phyloP scores from a whole-genome alignment of 2,113 vertebrate species.

The Laticauda laticaudata region DNA sequence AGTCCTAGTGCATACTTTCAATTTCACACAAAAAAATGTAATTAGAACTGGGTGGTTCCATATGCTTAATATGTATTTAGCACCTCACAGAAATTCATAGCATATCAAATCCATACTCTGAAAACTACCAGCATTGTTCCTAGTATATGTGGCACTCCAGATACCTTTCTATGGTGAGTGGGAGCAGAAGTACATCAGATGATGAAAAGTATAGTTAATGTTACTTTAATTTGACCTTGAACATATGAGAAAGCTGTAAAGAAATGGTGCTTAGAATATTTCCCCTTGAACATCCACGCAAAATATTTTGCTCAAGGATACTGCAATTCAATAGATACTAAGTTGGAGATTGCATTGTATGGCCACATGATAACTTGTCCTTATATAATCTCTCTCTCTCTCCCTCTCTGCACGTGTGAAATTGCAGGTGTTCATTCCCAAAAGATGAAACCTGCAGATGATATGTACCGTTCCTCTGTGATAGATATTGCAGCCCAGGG shows the following conservation, averaged over 20 bases:
- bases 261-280: neutral
- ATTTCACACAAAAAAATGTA: neutral
- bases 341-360: neutral
- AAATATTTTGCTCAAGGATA: slow-evolving; percentile 2
- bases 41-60: neutral
- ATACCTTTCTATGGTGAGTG: neutral
- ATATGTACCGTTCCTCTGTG: slow-evolving; percentile 40
- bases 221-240: neutral
- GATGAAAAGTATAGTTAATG: neutral
- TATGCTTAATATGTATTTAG: neutral
- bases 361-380: neutral
- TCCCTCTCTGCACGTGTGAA: slow-evolving; percentile 20
- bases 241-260: neutral
- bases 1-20: neutral
- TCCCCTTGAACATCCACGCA: neutral
- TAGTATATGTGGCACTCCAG: neutral
- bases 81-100: neutral
- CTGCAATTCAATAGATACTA: neutral
- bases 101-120: neutral
- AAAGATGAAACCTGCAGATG: slow-evolving; percentile 44
- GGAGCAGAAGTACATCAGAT: neutral
- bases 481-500: slow-evolving; percentile 53
- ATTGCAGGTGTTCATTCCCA: slow-evolving; percentile 55
- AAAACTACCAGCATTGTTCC: neutral
- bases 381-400: neutral